Evolutionary conservation across 64 coral and sea anemone genomes (phyloP), one percentile per base, ranked within the genome.

Genomic region (Orbicella faveolata): DNA sequence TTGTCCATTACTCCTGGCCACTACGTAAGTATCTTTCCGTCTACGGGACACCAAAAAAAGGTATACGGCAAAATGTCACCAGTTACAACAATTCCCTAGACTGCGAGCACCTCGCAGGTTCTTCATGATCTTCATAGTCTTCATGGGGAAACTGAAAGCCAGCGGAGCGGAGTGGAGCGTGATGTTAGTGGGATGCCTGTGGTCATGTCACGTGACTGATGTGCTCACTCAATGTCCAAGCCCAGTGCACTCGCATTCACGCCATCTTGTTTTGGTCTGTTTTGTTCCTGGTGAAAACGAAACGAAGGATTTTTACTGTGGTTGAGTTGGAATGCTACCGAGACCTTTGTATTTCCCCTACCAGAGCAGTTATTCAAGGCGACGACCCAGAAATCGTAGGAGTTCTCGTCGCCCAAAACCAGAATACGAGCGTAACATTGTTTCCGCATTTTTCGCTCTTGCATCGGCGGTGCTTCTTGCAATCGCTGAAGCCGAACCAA

Each of bases 361-460:
- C 26, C 92, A 74, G 52, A 90, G 88, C 34, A 81, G 83, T 20
- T 76, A 84, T 55, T 78, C 90, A 34, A 88, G 91, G 44, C 89
- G 93, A 30, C 97, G 93, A 16, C 89, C 78, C 34, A 82, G 90
- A 80, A 90, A 80, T 48, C 79, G 90, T 53, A 86, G 94, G 16
- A 88, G 67, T 52, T 83, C 90, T 3, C 82, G 88, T 23, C 87
- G 96, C 25, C 97, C 97, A 16, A 99, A 99, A 48, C 97, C 97
- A 7, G 90, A 93, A 64, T 99, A 95, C 34, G 94, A 99, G 19
- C 82, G 94, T 61, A 99, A 99, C 87, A 81, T 99, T 30, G 65
- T 99, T 91, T 99, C 97, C 90, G 97, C 97, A 80, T 99, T 99
- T 93, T 99, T 99, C 54, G 94, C 94, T 64, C 89, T 99, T 23